phyloP scores from a whole-genome alignment of 2,888 invertebrate species.

The Latheticus oryzae region DNA sequence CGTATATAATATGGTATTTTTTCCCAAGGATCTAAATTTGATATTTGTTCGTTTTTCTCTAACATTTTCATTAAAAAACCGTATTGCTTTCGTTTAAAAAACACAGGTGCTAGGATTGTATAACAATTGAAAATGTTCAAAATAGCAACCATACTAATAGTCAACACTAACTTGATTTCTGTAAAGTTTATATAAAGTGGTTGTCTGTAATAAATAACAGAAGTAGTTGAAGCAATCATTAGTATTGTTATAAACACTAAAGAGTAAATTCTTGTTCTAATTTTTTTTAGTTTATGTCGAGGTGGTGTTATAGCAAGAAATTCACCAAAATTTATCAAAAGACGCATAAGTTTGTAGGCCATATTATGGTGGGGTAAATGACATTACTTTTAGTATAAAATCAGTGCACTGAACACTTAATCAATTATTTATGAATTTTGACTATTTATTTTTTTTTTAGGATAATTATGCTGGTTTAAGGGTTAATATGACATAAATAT shows the following conservation, averaged over 20 bases:
- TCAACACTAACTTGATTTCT: conserved; percentile 20
- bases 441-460: too few species aligned
- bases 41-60: neutral
- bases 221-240: conserved; percentile 1
- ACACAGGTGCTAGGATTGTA: conserved; percentile 19
- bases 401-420: too few species aligned
- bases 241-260: neutral
- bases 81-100: conserved; percentile 13
- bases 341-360: conserved; percentile 10
- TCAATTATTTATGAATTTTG: too few species aligned
- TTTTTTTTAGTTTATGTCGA: neutral
- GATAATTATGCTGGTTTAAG: too few species aligned
- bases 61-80: neutral
- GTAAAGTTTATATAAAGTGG: conserved; percentile 18
- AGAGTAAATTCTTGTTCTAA: conserved; percentile 11
- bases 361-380: too few species aligned
- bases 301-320: conserved; percentile 17
- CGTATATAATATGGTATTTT: neutral
- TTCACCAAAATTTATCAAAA: conserved; percentile 8
- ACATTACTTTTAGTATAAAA: too few species aligned
- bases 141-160: conserved; percentile 13
- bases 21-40: neutral
- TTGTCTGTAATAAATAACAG: conserved; percentile 13
- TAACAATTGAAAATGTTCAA: conserved; percentile 22
- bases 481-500: too few species aligned